Base-by-base conservation (phyloP, 92 coral and sea anemone species). In the Phenganax stokvisi region DNA sequence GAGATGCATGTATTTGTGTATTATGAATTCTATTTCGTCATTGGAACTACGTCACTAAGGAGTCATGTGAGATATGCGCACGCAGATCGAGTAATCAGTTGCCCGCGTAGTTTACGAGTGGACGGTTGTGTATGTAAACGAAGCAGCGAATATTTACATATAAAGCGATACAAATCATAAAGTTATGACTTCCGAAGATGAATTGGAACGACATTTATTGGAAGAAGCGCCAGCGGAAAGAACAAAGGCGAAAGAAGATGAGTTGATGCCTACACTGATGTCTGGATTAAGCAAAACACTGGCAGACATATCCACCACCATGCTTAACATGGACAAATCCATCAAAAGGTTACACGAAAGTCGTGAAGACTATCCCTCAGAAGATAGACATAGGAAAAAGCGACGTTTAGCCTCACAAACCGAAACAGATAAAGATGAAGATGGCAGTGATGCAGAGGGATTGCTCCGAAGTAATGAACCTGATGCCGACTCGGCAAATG, bases 1-100 rank as follows among this genome's bases (percentile, higher is more conserved):
- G 65, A 12, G 17, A 3, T 5, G 12, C 65, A 10, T 27, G 17
- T 9, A 59, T 59, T 15, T 59, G 12, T 16, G 17, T 27, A 16
- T 12, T 59, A 59, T 11, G 4, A 62, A 62, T 64, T 64, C 70
- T 64, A 64, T 64, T 64, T 64, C 70, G 70, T 64, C 70, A 75
- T 75, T 75, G 80, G 64, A 20, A 75, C 84, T 69, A 66, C 30
- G 76, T 80, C 84, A 68, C 78, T 81, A 81, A 69, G 76, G 78
- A 69, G 85, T 82, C 85, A 82, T 47, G 85, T 82, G 85, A 82
- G 85, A 82, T 71, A 82, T 60, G 81, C 81, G 71, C 81, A 60
- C 70, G 68, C 85, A 82, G 70, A 82, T 77, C 81, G 72, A 77
- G 81, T 57, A 53, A 0, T 59, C 81, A 77, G 71, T 77, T 77